These are phyloP conservation scores for Laspeyria flexula DNA, from an alignment of 2,888 invertebrate species.

Conservation along the genomic window DNA sequence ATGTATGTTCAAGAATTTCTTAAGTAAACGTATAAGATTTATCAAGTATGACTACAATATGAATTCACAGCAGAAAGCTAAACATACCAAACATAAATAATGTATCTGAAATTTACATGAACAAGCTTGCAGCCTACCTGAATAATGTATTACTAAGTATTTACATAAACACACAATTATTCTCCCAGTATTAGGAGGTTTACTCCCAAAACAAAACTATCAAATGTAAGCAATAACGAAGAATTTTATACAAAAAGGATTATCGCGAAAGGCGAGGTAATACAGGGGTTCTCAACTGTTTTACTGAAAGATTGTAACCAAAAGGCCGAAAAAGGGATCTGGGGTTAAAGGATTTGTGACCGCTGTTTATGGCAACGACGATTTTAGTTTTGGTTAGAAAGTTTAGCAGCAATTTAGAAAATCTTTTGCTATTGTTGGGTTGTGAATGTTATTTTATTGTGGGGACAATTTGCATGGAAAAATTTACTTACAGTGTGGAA, in stretches of 20 bases:
- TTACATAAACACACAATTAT: slow-evolving; percentile 3
- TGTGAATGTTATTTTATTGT: too few relatives aligned
- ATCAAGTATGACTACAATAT: too few relatives aligned
- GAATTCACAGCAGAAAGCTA: too few relatives aligned
- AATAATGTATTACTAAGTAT: too few relatives aligned
- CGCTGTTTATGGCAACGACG: not conserved
- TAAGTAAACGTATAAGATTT: too few relatives aligned
- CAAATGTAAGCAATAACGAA: slow-evolving; percentile 10
- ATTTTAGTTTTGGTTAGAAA: not conserved
- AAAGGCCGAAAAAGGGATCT: not conserved
- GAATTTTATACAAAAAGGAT: slow-evolving; percentile 15
- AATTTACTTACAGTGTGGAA: too few relatives aligned
- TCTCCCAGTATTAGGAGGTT: not conserved
- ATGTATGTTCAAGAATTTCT: too few relatives aligned
- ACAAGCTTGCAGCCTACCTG: too few relatives aligned
- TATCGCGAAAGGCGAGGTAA: slow-evolving; percentile 6
- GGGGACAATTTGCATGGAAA: too few relatives aligned
- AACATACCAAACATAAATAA: too few relatives aligned
- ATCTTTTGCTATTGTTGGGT: not conserved
- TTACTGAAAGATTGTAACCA: not conserved
- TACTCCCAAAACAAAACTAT: not conserved
- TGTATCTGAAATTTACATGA: too few relatives aligned
- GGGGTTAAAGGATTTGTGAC: not conserved
- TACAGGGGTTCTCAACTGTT: slow-evolving; percentile 7
- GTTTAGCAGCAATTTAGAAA: not conserved